Evolutionary conservation across 2,797 vertebrate species (phyloP).

Genomic region (Mormyrops boulengeri): DNA sequence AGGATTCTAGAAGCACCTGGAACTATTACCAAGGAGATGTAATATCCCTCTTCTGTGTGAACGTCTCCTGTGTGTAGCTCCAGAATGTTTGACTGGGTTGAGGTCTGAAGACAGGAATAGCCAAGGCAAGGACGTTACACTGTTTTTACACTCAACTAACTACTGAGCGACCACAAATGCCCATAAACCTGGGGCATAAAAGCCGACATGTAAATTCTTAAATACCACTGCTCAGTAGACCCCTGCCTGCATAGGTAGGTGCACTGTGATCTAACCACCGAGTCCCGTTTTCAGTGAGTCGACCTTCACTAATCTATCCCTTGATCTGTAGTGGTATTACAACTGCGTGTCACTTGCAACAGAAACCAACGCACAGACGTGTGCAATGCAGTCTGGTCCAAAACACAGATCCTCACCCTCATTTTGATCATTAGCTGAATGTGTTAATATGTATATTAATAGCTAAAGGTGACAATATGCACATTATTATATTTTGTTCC

Average conservation of each 20-base stretch:
- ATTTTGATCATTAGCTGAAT: not conserved
- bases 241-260: not conserved
- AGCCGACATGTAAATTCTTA: not conserved
- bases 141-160: not conserved
- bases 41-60: not conserved
- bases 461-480: not conserved
- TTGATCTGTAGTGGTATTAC: not conserved
- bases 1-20: not conserved
- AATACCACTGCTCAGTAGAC: not conserved
- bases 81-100: not conserved
- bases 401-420: not conserved
- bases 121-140: not conserved
- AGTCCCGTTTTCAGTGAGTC: not conserved
- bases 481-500: not conserved
- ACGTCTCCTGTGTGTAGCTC: not conserved
- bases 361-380: not conserved
- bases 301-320: not conserved
- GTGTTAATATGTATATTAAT: not conserved
- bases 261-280: not conserved
- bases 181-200: not conserved
- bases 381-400: not conserved
- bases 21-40: not conserved
- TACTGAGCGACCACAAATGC: not conserved
- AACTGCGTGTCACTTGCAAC: not conserved
- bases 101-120: not conserved